Conservation (phyloP, 1,140 invertebrate species). For the Acyrthosiphon pisum region DNA sequence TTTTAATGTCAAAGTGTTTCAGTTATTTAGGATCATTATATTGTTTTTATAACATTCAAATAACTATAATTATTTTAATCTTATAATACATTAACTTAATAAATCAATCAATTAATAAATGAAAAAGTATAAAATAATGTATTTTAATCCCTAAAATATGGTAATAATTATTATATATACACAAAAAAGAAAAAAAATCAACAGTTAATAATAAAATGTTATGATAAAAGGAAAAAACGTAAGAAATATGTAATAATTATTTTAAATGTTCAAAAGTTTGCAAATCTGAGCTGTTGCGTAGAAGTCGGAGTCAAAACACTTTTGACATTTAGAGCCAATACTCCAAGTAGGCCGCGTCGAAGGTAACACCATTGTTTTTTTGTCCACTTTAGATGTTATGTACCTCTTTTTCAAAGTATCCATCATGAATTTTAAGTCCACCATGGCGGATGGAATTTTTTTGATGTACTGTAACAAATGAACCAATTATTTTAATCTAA, state of each 20-base stretch:
- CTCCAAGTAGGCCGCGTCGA: slow-evolving; percentile 32
- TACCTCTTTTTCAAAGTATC: slow-evolving; percentile 28
- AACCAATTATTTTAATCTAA: not conserved
- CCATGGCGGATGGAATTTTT: not conserved
- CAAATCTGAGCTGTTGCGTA: slow-evolving; percentile 39
- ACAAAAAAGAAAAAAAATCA: not conserved
- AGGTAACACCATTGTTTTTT: slow-evolving; percentile 23
- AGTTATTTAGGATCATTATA: not conserved
- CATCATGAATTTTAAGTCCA: slow-evolving; percentile 38
- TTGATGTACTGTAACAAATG: slow-evolving; percentile 6
- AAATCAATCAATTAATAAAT: not conserved
- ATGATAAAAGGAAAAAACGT: not conserved
- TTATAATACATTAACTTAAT: not conserved
- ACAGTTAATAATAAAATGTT: not conserved
- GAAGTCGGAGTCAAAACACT: slow-evolving; percentile 46
- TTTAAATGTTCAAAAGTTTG: slow-evolving; percentile 18
- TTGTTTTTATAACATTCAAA: not conserved
- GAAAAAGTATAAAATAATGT: not conserved
- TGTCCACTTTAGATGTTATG: slow-evolving; percentile 5
- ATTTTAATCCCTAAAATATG: slow-evolving; percentile 5
- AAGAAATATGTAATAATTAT: not conserved
- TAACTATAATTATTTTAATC: not conserved
- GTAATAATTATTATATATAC: not conserved
- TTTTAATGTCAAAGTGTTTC: not conserved
- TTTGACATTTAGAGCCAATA: slow-evolving; percentile 50